A percentile compares a stretch with the other conserved stretches of the same genome.
phyloP scores from a whole-genome alignment of 2,113 vertebrate genomes.

The Mesocricetus auratus region DNA sequence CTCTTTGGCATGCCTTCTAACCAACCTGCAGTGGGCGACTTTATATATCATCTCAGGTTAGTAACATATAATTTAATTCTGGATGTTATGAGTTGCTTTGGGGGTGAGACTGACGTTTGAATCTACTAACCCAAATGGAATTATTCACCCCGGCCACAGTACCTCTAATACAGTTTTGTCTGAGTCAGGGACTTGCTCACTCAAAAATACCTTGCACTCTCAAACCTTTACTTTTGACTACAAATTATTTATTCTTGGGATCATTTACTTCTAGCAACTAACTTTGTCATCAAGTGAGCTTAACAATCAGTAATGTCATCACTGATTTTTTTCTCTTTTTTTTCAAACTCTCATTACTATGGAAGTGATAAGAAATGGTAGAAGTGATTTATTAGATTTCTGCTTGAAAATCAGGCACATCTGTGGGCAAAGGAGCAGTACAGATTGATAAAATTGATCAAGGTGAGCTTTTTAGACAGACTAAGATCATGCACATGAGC shows the following conservation, averaged over 20 bases:
- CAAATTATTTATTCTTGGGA: neutral
- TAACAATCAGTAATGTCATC: neutral
- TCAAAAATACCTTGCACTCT: neutral
- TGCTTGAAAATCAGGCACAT: neutral
- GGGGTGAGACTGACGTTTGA: slow-evolving; percentile 32
- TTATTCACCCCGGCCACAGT: neutral
- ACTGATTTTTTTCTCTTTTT: neutral
- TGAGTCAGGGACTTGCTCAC: neutral
- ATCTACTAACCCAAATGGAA: neutral
- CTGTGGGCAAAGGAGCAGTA: neutral
- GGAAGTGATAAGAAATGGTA: neutral
- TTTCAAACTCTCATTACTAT: neutral
- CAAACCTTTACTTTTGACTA: neutral
- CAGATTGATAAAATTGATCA: neutral
- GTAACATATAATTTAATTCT: neutral
- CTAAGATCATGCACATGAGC: neutral
- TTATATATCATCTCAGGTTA: neutral
- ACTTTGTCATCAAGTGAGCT: neutral
- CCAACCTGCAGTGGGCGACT: neutral
- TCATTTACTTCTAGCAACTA: neutral
- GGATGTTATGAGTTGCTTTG: neutral
- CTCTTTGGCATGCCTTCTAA: neutral
- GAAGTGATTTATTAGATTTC: neutral
- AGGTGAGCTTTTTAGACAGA: neutral
- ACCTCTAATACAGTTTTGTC: neutral